Base-by-base conservation (phyloP, 2,888 invertebrate species). In the Polia nebulosa region DNA sequence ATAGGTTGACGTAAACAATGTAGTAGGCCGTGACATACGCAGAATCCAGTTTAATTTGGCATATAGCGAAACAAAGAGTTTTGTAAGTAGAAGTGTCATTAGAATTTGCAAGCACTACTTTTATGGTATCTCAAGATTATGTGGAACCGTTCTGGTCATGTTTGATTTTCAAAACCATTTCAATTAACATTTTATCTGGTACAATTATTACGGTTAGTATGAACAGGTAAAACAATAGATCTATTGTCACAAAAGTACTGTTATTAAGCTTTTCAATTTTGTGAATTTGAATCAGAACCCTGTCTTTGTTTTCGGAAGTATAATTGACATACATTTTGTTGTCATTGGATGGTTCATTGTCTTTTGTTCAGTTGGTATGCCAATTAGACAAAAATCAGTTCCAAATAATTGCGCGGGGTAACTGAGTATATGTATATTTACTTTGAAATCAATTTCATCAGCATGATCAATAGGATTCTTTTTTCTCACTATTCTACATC, bases 191-290 rank as follows among this genome's bases (percentile, higher is more conserved):
- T 32, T 27, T 57, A 49, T 58, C 15, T 47, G 57, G 34, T 70
- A 76, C 53, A 71, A 77, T 70, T 76, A 77, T 63, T 59, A 55
- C 49, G 57, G 64, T 72, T 51, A 34, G 20, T 45, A 44, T 5
- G 15, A 47, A 44, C 39, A 34, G 57, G 51, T 56, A 52, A 76
- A 77, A 75, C 74, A 75, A 75, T 77, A 59, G 34, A 49, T n/a
- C 72, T 58, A 75, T 77, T 75, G 77, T 77, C 57, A 53, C 22
- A 15, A 75, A 45, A 59, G 29, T 63, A 77, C 74, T 45, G 74
- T 77, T 76, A 58, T 8, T 34, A 34, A 20, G 39, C 44, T 77
- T 70, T 76, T 57, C 39, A 56, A 58, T 61, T 61, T 76, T 62
- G 57, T 58, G 57, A 47, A 49, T 49, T 45, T 32, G 9, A 64